Conservation (phyloP, 2,113 vertebrate genomes). For the Fulica atra region DNA sequence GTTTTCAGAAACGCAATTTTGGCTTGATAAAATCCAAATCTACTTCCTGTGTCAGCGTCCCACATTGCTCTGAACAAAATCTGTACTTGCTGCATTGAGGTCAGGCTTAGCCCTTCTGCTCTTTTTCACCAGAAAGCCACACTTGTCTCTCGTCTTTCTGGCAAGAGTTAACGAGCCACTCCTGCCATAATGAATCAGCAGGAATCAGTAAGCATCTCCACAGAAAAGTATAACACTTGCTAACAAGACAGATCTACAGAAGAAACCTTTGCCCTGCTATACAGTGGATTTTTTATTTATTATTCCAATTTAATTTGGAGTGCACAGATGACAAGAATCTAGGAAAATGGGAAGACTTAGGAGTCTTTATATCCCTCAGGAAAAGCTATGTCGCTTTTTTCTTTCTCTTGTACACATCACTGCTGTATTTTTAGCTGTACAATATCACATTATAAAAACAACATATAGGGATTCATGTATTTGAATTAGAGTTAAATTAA, state of each 20-base stretch:
- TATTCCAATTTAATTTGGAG: slow-evolving; percentile 60
- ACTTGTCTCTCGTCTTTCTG: slow-evolving; percentile 27
- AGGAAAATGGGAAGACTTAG: slow-evolving; percentile 21
- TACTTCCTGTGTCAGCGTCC: neutral
- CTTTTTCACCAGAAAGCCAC: neutral
- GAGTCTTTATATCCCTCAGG: neutral
- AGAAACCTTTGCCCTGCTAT: slow-evolving; percentile 47
- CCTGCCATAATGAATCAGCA: slow-evolving; percentile 67
- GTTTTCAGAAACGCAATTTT: neutral
- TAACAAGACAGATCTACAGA: slow-evolving; percentile 66
- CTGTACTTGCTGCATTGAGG: neutral
- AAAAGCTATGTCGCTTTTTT: neutral
- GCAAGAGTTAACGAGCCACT: slow-evolving; percentile 54
- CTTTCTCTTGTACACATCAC: neutral
- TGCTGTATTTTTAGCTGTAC: neutral
- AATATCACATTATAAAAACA: neutral
- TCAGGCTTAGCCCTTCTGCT: slow-evolving; percentile 36
- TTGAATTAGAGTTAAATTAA: slow-evolving; percentile 16
- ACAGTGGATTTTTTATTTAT: slow-evolving; percentile 49
- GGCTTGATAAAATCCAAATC: slow-evolving; percentile 18
- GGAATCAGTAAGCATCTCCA: slow-evolving; percentile 48
- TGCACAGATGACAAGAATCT: slow-evolving; percentile 18
- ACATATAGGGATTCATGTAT: neutral
- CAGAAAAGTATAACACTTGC: slow-evolving; percentile 42
- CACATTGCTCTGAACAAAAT: neutral